Base-by-base conservation (phyloP, 2,888 invertebrate genomes). In the Limnephilus lunatus region DNA sequence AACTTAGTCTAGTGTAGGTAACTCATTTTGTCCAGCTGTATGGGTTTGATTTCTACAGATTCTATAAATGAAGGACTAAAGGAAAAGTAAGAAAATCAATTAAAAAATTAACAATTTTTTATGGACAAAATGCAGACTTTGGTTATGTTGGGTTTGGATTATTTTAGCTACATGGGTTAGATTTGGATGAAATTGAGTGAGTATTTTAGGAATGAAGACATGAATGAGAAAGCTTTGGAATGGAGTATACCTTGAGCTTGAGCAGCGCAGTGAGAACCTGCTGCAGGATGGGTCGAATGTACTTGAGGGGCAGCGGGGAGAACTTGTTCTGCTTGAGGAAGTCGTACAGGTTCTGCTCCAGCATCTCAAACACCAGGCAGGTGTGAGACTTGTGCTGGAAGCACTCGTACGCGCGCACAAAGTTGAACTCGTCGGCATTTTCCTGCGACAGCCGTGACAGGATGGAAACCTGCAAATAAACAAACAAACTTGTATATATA, bases 241-340 rank as follows among this genome's bases (percentile, higher is more conserved):
- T 48, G 15, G 9, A 25, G 68, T n/a, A 3, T 95, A 98, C 98
- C 97, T 99, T 99, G 81, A 99, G 97, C 96, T 99, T 99, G 93
- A 98, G 97, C 96, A 99, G 97, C 93, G 97, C 97, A 9, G 97
- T 97, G 94, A 97, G 96, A 94, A 99, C 99, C 97, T 99, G 99
- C 96, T 99, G 99, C 94, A 99, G 97, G 94, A 99, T 99, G 92
- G 99, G 99, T 95, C 99, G 97, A 96, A 99, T 99, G 95, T 98
- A 99, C 95, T 99, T 99, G 94, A 99, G 97, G 91, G 99, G 99
- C 95, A 99, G 96, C 94, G 99, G 99, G 95, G 99, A 99, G 96
- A 99, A 99, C 96, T 99, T 99, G 96, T 99, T 99, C 96, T 99
- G 99, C 95, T 99, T 99, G 94, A 99, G 97, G 96, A 99, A 99